A percentile compares a stretch with the other conserved stretches of the same genome.
These are phyloP conservation scores for Enchytraeus crypticus DNA, from an alignment of 2,888 invertebrate genomes.

Conservation along the genomic window DNA sequence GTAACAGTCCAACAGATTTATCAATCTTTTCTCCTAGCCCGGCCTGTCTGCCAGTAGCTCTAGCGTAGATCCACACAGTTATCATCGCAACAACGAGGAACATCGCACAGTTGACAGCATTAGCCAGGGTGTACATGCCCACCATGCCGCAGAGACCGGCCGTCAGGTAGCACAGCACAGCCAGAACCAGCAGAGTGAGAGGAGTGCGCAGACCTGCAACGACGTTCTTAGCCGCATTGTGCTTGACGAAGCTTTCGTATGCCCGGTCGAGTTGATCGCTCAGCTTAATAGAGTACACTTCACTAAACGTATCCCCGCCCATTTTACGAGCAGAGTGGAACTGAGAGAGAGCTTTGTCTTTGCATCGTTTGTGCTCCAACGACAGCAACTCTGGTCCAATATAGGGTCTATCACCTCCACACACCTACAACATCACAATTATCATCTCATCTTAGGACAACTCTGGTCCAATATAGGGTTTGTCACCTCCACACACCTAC, in stretches of 20 bases:
- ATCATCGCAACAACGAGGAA: not conserved
- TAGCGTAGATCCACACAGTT: not conserved
- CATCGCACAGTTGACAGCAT: conserved; percentile 33
- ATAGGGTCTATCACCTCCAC: conserved; percentile 90
- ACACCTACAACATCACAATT: conserved; percentile 52
- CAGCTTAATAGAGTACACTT: conserved; percentile 71
- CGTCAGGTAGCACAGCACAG: conserved; percentile 60
- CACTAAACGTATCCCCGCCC: conserved; percentile 94
- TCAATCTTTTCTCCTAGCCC: not conserved
- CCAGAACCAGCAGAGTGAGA: conserved; percentile 70
- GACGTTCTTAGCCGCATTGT: conserved; percentile 90
- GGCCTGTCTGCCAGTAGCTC: not conserved
- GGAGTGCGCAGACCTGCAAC: conserved; percentile 95
- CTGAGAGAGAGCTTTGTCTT: conserved; percentile 64
- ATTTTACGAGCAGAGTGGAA: conserved; percentile 87
- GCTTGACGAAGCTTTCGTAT: conserved; percentile 72
- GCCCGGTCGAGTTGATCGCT: conserved; percentile 73
- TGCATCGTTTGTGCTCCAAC: conserved; percentile 69
- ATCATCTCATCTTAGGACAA: conserved; percentile 76
- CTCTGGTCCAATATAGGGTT: conserved; percentile 80
- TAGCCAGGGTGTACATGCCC: conserved; percentile 43
- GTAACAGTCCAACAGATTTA: not conserved
- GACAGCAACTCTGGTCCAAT: conserved; percentile 75
- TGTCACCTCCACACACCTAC: conserved; percentile 77
- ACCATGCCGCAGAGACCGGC: conserved; percentile 56